A percentile compares a stretch with the other conserved stretches of the same genome.
phyloP scores from a whole-genome alignment of 2,113 vertebrate species.

The Syrrhaptes paradoxus region DNA sequence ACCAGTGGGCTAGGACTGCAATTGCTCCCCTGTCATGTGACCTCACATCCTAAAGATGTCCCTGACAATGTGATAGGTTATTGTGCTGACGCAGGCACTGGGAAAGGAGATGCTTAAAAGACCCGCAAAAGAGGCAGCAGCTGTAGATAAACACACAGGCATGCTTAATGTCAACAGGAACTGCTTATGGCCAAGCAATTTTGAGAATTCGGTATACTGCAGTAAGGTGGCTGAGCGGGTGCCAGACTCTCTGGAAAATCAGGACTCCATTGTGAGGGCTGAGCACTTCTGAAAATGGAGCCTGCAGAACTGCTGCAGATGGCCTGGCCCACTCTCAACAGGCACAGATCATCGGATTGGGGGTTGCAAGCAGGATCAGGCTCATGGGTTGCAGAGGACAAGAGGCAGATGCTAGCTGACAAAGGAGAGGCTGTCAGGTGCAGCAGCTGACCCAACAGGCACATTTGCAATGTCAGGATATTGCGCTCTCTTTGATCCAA shows the following conservation, averaged over 20 bases:
- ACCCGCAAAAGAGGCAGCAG: conserved; percentile 31
- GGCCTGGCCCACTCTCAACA: conserved; percentile 18
- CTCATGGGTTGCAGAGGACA: background rate
- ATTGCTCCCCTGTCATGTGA: rapidly evolving
- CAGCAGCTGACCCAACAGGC: background rate
- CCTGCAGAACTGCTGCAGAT: conserved; percentile 19
- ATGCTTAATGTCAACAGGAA: conserved; percentile 14
- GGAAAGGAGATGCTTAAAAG: background rate
- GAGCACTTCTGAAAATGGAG: background rate
- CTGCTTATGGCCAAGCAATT: conserved; percentile 23
- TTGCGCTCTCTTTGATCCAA: background rate
- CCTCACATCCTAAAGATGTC: background rate
- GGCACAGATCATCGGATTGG: background rate
- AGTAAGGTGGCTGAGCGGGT: background rate
- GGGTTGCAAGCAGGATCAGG: background rate
- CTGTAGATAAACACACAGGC: background rate
- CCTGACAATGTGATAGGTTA: background rate
- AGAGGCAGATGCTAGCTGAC: background rate
- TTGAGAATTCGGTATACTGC: background rate
- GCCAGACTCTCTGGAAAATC: conserved; percentile 46
- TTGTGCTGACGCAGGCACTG: background rate
- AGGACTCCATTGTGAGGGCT: conserved; percentile 30
- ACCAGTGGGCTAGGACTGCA: background rate
- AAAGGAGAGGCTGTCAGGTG: background rate
- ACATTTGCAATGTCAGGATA: background rate